A percentile compares a stretch with the other conserved stretches of the same genome.
phyloP scores from a whole-genome alignment of 2,888 invertebrate genomes.

The Eilema griseolum region DNA sequence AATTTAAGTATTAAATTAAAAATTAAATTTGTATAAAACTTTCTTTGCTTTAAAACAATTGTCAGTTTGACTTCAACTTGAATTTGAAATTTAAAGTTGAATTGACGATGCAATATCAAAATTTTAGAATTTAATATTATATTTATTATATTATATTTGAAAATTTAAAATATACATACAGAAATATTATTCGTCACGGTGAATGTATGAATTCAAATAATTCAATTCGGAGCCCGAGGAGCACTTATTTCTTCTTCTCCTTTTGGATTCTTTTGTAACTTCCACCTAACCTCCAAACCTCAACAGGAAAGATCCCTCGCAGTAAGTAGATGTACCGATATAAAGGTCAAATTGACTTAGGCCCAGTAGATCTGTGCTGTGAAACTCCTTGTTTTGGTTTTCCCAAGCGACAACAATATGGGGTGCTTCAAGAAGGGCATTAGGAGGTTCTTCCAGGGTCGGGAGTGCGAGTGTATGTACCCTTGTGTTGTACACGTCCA shows the following conservation, averaged over 20 bases:
- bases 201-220: not conserved
- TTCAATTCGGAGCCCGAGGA: not conserved
- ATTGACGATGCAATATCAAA: conserved; percentile 72
- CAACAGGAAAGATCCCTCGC: not conserved
- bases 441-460: too few relatives aligned
- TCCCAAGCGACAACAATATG: too few relatives aligned
- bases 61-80: conserved; percentile 78
- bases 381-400: too few relatives aligned
- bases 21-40: conserved; percentile 17
- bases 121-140: conserved; percentile 4
- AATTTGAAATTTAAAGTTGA: conserved; percentile 69
- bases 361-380: too few relatives aligned
- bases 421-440: too few relatives aligned
- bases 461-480: too few relatives aligned
- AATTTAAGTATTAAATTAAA: not conserved
- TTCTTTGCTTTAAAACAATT: conserved; percentile 59
- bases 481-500: too few relatives aligned
- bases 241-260: too few relatives aligned
- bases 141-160: not conserved
- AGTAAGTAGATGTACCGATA: too few relatives aligned
- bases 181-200: too few relatives aligned
- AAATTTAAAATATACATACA: not conserved
- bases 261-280: not conserved
- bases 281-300: not conserved
- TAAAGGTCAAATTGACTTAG: too few relatives aligned